Base-by-base conservation (phyloP, 2,888 invertebrate genomes). In the Diplazon laetatorius region DNA sequence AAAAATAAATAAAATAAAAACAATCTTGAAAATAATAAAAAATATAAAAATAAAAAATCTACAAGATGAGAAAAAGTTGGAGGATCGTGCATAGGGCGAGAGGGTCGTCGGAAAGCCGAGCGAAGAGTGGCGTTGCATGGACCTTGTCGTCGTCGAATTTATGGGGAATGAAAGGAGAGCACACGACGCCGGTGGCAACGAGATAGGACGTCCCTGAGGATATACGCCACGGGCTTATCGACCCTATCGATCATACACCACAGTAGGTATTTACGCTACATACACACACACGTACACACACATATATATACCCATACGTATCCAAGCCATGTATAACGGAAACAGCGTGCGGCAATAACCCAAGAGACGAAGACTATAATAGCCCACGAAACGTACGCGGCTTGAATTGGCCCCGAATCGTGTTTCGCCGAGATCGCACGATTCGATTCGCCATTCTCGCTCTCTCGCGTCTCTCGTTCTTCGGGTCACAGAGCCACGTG, bases 141-240 rank as follows among this genome's bases (percentile, higher is more conserved):
- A 50, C n/a, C 72, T 18, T 48, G 78, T 75, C 71, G 60, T 42
- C 75, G 63, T 63, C 42, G 78, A 68, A 78, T 78, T 78, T 78
- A 78, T 71, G 75, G 62, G 30, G 50, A 71, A 71, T 48, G 75
- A 75, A 75, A 75, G 63, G 70, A 46, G 52, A 60, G 52, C 39
- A 52, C 59, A 48, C 60, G 39, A 57, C 12, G 62, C 46, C 35
- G 66, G 69, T 78, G 74, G 70, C 74, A 63, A 62, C 50, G 42
- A 42, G 71, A 60, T 57, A 73, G 78, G 70, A 74, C 63, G 66
- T 68, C 78, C 75, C 75, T 50, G 66, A 78, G 75, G 71, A 78
- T 78, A 73, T 78, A 75, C 71, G 68, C 75, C 66, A 65, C 75
- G 62, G 78, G 75, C 75, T 78, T 78, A 78, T 78, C 75, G 78